Conservation (phyloP, 2,113 vertebrate species). For the Nycticebus coucang region DNA sequence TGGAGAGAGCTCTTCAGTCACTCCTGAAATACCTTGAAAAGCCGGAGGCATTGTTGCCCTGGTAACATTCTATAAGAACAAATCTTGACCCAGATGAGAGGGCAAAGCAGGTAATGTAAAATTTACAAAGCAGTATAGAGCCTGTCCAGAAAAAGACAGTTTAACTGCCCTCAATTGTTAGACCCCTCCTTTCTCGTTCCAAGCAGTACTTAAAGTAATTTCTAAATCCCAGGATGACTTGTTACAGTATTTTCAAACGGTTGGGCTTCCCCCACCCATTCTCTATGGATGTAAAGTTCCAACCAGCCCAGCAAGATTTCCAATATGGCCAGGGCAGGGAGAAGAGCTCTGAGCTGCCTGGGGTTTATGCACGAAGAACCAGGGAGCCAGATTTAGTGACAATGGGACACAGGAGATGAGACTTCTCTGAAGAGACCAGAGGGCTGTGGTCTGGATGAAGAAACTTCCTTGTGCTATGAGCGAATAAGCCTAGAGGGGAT, state of each 20-base stretch:
- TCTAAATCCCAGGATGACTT: slow-evolving; percentile 36
- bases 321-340: too few species aligned
- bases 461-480: neutral
- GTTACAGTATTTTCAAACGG: neutral
- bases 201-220: neutral
- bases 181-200: neutral
- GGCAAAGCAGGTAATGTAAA: slow-evolving; percentile 57
- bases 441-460: neutral
- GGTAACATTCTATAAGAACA: slow-evolving; percentile 73
- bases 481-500: neutral
- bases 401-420: neutral
- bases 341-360: neutral
- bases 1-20: slow-evolving; percentile 72
- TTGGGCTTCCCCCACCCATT: neutral
- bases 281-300: neutral
- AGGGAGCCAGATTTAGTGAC: neutral
- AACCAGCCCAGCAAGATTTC: neutral
- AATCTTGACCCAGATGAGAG: slow-evolving; percentile 77
- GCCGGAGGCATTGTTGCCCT: slow-evolving; percentile 71
- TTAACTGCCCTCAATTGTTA: slow-evolving; percentile 10
- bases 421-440: neutral
- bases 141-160: slow-evolving; percentile 46
- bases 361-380: too few species aligned
- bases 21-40: slow-evolving; percentile 74
- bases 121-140: slow-evolving; percentile 61